Evolutionary conservation across 2,888 invertebrate species (phyloP), one percentile per base, ranked within the genome.

Genomic region (Eurytoma adleriae): DNA sequence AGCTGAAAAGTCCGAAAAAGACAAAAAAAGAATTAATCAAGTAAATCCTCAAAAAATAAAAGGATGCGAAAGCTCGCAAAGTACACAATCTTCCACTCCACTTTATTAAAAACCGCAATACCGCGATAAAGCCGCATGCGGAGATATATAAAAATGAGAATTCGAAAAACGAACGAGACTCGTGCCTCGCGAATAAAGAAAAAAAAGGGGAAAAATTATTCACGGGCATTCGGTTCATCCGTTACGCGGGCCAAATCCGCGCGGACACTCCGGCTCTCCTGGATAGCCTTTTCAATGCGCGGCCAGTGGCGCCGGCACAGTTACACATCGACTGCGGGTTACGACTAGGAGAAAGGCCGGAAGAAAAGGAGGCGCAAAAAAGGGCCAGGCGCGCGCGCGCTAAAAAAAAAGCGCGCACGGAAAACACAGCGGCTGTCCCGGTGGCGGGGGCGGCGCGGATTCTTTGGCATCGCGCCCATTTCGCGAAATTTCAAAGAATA

Each of bases 401-500:
- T 30, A 10, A 74, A 66, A 66, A 52, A 13, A 48, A 27, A 27
- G 20, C 18, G 18, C 18, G 13, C n/a, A n/a, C 20, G 50, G 50
- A 56, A n/a, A 40, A 40, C 40, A 40, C 40, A 40, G 40, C 40
- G 40, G 40, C 40, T 20, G 62, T 50, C 68, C 64, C 72, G 67
- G 61, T 74, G 74, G 54, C 18, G 50, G 16, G 64, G 52, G 64
- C 18, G 61, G 20, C 48, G 20, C 64, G 48, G 64, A 78, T 80
- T 83, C 76, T 82, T 82, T 83, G 83, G 83, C 83, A 83, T 52
- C 62, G 61, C 77, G 83, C 82, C 83, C 74, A 62, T 70, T 79
- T 74, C 75, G 30, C 68, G 48, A 70, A 79, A 79, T 75, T 79
- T 75, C 69, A 79, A 79, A 79, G 70, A 79, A 79, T 69, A 78